Base-by-base conservation (phyloP, 2,888 invertebrate genomes). In the Mongoloraphidia duomilia region DNA sequence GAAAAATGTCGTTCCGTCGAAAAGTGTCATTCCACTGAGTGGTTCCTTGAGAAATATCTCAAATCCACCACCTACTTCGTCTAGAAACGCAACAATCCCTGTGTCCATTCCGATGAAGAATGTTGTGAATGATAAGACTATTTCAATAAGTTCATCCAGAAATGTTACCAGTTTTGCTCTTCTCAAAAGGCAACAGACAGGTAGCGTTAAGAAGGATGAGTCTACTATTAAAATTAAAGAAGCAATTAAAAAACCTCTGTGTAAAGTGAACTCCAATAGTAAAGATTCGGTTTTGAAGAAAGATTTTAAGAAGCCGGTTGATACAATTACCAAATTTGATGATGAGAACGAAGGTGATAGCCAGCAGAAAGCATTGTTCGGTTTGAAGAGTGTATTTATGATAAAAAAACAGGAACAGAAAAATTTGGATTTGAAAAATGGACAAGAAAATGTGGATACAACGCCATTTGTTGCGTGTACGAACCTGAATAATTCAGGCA, bases 151-250 rank as follows among this genome's bases (percentile, higher is more conserved):
- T n/a, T 34, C 33, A 13, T 11, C 43, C 14, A 48, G 43, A 43
- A 48, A 36, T 14, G 43, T 42, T 9, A 48, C 48, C 11, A 42
- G 48, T 37, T 48, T 42, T 36, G 48, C 48, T 11, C 12, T 48
- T 1, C 17, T 48, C 9, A 48, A 48, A 33, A 48, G 37, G 13
- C 42, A 48, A 26, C 33, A 42, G n/a, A 12, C 13, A 13, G 38
- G 10, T 11, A 43, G 37, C 11, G 12, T 12, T 13, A 47, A 47
- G 41, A 47, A 47, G 34, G 34, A 41, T 6, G 43, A 42, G 11
- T 34, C 43, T 8, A 14, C 43, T 8, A 36, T 43, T 9, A 42
- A 43, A 42, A 43, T 42, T 12, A 36, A 35, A n/a, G 48, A 48
- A 8, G 26, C 48, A 8, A 26, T 33, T n/a, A 48, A 41, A 34